Evolutionary conservation across 2,888 invertebrate genomes (phyloP), one percentile per base, ranked within the genome.

Genomic region (Monoplex corrugatus): DNA sequence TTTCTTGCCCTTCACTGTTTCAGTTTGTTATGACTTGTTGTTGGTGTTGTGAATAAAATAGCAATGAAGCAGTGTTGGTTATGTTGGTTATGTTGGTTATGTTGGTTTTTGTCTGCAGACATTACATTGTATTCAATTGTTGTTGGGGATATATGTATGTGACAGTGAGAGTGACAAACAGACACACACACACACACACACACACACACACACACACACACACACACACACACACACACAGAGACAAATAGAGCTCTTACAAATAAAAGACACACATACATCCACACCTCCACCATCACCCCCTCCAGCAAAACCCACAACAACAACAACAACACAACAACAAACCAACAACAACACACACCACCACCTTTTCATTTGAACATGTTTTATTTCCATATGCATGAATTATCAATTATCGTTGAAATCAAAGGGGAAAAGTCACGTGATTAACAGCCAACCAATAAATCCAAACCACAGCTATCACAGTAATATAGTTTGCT

Each of bases 321-420:
- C 50, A 19, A 50, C n/a, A n/a, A n/a, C n/a, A 19, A 50, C 19
- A 13, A 50, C 50, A 80, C 28, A 16, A 35, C n/a, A 40, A 80
- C 80, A 43, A 75, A 38, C 75, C 10, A 32, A 45, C 43, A 0
- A 68, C 23, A n/a, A 5, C 50, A 40, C 3, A 8, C 44, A 83
- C 38, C 40, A 43, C 19, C 13, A 10, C 6, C 5, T 80, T 43
- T 80, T 57, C 57, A 57, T 57, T 82, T 57, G 13, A 40, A 83
- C 83, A 50, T 84, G 35, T 50, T 68, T 84, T 57, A 57, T 84
- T 84, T 84, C 35, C 84, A 84, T 84, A 84, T 84, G 84, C 45
- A 45, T 84, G 50, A 45, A 57, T 84, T 8, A 80, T 80, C 28
- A 5, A 10, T 80, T 43, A 40, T 43, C 78, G 43, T 28, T 43